These are phyloP conservation scores for Pygoscelis adeliae DNA, from an alignment of 2,113 vertebrate genomes.

Conservation along the genomic window DNA sequence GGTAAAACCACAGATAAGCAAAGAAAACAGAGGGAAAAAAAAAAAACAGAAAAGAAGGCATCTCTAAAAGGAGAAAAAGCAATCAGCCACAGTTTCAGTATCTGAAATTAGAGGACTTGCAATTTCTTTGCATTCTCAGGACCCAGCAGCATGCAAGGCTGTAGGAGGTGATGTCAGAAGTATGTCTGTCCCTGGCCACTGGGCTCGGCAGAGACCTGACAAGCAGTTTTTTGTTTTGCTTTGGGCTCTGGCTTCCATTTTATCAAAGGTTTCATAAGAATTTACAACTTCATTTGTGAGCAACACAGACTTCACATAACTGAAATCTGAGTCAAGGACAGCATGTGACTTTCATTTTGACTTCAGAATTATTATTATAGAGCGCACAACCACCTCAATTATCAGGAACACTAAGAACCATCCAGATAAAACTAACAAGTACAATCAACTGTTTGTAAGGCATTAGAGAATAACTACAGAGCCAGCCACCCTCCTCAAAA, in stretches of 20 bases:
- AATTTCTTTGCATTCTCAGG: background rate
- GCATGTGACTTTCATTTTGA: slow-evolving; percentile 11
- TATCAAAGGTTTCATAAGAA: background rate
- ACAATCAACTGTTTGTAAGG: background rate
- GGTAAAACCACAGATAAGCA: background rate
- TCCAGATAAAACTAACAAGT: background rate
- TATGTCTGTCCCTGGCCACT: background rate
- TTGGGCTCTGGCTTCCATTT: background rate
- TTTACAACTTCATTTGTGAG: background rate
- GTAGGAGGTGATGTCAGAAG: background rate
- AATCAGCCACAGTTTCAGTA: background rate
- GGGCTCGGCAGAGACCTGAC: background rate
- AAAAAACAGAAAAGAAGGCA: background rate
- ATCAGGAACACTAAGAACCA: background rate
- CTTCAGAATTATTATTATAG: slow-evolving; percentile 16
- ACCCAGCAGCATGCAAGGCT: background rate
- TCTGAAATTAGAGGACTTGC: background rate
- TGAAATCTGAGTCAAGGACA: background rate
- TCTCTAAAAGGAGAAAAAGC: background rate
- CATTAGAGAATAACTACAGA: background rate
- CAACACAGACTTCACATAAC: background rate
- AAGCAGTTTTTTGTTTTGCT: background rate
- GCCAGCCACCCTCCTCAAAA: background rate
- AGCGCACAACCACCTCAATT: background rate
- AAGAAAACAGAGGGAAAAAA: background rate